Evolutionary conservation across 1,140 invertebrate genomes (phyloP).

Genomic region (Hyposmocoma kahamanoa): DNA sequence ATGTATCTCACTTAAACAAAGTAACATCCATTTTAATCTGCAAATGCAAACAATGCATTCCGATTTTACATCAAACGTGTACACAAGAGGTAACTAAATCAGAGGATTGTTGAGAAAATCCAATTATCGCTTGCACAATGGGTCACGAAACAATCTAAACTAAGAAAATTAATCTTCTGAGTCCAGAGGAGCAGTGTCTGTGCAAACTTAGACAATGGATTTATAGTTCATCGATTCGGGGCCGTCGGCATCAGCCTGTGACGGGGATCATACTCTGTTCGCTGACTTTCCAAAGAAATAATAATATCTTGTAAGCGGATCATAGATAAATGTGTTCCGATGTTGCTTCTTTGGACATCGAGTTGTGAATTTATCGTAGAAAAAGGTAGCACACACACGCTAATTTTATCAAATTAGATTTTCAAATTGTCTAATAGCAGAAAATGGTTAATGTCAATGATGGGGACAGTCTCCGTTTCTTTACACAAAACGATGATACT

Average conservation of each 20-base stretch:
- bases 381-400: no score
- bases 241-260: constrained; percentile 48
- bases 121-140: constrained; percentile 70
- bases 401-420: no score
- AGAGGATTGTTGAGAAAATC: constrained; percentile 63
- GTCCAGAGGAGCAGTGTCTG: constrained; percentile 64
- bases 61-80: neutral
- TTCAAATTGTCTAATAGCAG: no score
- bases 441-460: no score
- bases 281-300: constrained; percentile 12
- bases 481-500: no score
- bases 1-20: no score
- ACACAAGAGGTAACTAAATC: constrained; percentile 60
- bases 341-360: no score
- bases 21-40: no score
- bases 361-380: no score
- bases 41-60: no score
- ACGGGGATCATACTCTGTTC: constrained; percentile 20
- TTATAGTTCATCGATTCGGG: constrained; percentile 69
- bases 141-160: constrained; percentile 71
- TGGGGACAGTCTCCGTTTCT: no score
- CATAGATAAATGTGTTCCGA: no score
- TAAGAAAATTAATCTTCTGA: constrained; percentile 73
- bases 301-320: neutral
- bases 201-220: constrained; percentile 70